Evolutionary conservation across 2,888 invertebrate genomes (phyloP), one percentile per base, ranked within the genome.

Genomic region (Priocnemis perturbator): DNA sequence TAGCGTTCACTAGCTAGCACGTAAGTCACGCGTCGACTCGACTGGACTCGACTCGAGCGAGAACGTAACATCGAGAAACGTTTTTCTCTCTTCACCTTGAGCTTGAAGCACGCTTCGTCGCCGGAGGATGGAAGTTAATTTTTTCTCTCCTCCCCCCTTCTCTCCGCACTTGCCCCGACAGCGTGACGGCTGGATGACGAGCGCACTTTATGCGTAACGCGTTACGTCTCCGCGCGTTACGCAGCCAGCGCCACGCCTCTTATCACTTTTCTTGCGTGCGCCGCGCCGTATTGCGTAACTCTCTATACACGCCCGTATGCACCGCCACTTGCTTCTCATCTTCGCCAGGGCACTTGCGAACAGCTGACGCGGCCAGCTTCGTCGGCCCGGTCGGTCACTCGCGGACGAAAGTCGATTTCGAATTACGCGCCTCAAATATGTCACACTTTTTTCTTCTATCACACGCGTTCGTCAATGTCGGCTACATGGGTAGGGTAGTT

Each of bases 221-320:
- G 68, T 74, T 71, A 74, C 67, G 68, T 71, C 65, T 57, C 71
- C 48, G 60, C 65, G 66, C 69, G 68, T 65, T 70, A 63, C 73
- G 62, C 67, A 52, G 47, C 61, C 67, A 52, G 47, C 61, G 20
- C 58, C 58, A 58, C 58, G 37, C 58, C 58, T 58, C 19, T 45
- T 21, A 44, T 44, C 30, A 30, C 45, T 44, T 58, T 58, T 45
- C 58, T 58, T 58, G 58, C 58, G 44, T 58, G 37, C 14, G 37
- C 53, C 44, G 7, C 58, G n/a, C 21, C 26, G 21, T 11, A 53
- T 69, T 67, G 64, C 74, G 70, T 69, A 74, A 74, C 61, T 15
- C 4, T 23, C 4, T 26, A 19, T 23, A 7, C 26, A 23, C 14
- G 21, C 55, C 23, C 55, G 15, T 55, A 15, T 55, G 23, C 68